phyloP scores from a whole-genome alignment of 1,140 invertebrate species.

The Drosophila gunungcola region DNA sequence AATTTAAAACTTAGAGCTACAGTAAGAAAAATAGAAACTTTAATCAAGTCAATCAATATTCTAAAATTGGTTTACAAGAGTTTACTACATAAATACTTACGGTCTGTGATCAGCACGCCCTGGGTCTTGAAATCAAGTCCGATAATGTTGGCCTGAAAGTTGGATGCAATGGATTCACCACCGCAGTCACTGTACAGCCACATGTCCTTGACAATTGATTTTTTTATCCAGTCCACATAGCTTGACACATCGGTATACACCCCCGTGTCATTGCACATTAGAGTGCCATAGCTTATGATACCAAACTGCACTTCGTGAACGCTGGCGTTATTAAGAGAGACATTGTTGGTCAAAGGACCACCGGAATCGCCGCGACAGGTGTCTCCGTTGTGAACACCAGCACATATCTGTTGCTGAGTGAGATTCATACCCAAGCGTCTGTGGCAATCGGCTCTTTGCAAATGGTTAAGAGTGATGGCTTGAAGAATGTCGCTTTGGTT shows the following conservation, averaged over 20 bases:
- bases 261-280: not conserved
- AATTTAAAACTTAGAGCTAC: too few relatives aligned
- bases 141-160: not conserved
- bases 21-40: too few relatives aligned
- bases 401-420: slow-evolving; percentile 4
- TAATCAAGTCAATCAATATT: too few relatives aligned
- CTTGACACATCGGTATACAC: slow-evolving; percentile 8
- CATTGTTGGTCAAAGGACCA: not conserved
- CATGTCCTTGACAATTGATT: not conserved
- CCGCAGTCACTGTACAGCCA: not conserved
- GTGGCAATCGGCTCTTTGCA: accelerated
- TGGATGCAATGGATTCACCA: not conserved
- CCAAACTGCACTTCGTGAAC: not conserved
- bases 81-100: slow-evolving; percentile 1
- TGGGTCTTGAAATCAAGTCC: not conserved
- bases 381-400: not conserved
- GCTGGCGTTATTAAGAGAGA: accelerated
- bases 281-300: not conserved
- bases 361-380: slow-evolving; percentile 15
- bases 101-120: slow-evolving; percentile 9
- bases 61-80: too few relatives aligned
- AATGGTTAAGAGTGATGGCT: not conserved
- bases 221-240: slow-evolving; percentile 6
- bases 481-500: not conserved
- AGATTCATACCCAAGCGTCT: accelerated